Evolutionary conservation across 2,888 invertebrate species (phyloP), one percentile per base, ranked within the genome.

Genomic region (Chelonus formosanus): DNA sequence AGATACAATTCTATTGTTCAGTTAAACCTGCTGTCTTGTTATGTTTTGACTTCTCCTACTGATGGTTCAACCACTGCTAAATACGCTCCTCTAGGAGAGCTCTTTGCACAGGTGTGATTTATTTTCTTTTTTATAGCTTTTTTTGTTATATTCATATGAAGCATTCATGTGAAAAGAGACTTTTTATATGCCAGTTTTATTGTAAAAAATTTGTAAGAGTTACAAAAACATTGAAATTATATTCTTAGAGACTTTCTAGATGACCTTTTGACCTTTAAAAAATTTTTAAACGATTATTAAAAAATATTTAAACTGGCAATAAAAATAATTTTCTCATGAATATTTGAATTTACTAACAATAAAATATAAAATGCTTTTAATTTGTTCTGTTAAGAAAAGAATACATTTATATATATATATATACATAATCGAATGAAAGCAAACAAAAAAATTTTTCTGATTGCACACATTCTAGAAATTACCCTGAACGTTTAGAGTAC

Each of bases 21-120:
- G 67, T 81, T 92, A 55, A 87, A 88, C 65, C 83, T 92, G 36
- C 88, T 89, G 3, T 87, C 89, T 57, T 88, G 89, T 69, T 94
- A 93, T 77, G 86, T 92, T 72, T 81, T 93, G 47, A 89, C 91
- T 2, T 90, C 90, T 0, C 89, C 88, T 56, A 89, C 90, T 58
- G 89, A 89, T 84, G 89, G 89, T 1, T 89, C 90, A 3, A 90
- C 90, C 63, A 90, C 91, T 0, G 91, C 92, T 5, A 93, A 93
- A 82, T 93, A 92, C 84, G 90, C 92, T 0, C 88, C 89, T 73
- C 88, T 89, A 31, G 92, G 92, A 10, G 93, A 93, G 82, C 84
- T 94, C 40, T 93, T 92, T 84, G 93, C 91, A 5, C 86, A 90
- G 80, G 81, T 81, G 72, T 45, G 63, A 63, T 48, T 60, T 31